Conservation (phyloP, 2,888 invertebrate genomes). For the Spialia ferax region DNA sequence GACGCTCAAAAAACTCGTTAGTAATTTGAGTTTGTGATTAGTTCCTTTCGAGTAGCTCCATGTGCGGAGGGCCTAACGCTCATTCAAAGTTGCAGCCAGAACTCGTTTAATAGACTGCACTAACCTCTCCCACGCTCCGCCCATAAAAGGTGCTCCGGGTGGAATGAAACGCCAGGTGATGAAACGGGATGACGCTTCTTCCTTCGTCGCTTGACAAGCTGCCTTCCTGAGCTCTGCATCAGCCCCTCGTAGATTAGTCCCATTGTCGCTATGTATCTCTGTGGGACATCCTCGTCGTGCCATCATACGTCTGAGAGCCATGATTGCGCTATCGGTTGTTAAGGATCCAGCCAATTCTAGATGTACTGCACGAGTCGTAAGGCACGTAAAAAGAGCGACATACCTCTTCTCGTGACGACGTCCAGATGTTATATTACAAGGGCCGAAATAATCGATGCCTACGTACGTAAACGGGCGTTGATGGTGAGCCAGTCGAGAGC, state of each 20-base stretch:
- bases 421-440: neutral
- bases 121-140: constrained; percentile 9
- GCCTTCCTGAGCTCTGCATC: neutral
- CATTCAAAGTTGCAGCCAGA: neutral
- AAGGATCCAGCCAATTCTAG: neutral
- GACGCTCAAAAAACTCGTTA: too few relatives aligned
- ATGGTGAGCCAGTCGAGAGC: neutral
- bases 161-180: constrained; percentile 5
- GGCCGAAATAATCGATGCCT: neutral
- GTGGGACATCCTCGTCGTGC: neutral
- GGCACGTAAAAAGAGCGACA: neutral
- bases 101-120: constrained; percentile 11
- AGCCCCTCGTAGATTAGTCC: neutral
- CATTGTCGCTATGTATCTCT: neutral
- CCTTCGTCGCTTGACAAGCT: neutral
- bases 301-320: constrained; percentile 1
- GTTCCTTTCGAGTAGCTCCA: too few relatives aligned
- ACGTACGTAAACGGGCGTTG: neutral
- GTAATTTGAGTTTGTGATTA: too few relatives aligned
- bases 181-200: neutral
- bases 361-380: neutral
- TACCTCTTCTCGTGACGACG: neutral
- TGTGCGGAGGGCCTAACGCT: too few relatives aligned
- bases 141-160: constrained; percentile 8
- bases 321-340: neutral